Base-by-base conservation (phyloP, 2,797 vertebrate genomes). In the Triplophysa bombifrons region DNA sequence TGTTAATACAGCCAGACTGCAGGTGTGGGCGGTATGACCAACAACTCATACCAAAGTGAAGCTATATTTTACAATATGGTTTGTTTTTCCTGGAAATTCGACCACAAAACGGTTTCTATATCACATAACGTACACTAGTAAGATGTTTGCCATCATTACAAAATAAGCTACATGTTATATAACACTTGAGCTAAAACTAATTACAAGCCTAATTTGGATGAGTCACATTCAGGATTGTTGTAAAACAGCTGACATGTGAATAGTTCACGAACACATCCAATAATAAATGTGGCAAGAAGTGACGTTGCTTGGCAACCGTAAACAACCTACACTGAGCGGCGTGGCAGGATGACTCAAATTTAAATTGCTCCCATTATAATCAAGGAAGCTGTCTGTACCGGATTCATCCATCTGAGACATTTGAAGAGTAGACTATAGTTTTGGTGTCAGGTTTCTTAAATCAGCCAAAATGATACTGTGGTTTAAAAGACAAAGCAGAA, bases 381-480 rank as follows among this genome's bases (percentile, higher is more conserved):
- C 60, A 63, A 63, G 27, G 16, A 63, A 72, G 30, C 70, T 19
- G 53, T 44, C 20, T 72, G 10, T n/a, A 60, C 34, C 34, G 46
- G 27, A 65, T 27, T 64, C 3, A 67, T 4, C 27, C 63, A 76
- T 68, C 65, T 68, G 22, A 7, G 38, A 46, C 25, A 30, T 76
- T 68, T 58, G 22, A 53, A 30, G 25, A 20, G 17, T 30, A 68
- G n/a, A 34, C 51, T 20, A n/a, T 56, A 17, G 34, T 63, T 73
- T 73, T 50, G 53, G 7, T 76, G 53, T 69, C 25, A 60, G 55
- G 68, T 46, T 69, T n/a, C 58, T 69, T 0, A 69, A 75, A 75
- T 34, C 17, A 19, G 38, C 5, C 4, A 2, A 76, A 41, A 13
- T 68, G 22, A 60, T 20, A 50, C 19, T 5, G 22, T 30, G 56